Evolutionary conservation across 35 echinoderm and acorn worm species (phyloP).

Genomic region (Strongylocentrotus purpuratus): DNA sequence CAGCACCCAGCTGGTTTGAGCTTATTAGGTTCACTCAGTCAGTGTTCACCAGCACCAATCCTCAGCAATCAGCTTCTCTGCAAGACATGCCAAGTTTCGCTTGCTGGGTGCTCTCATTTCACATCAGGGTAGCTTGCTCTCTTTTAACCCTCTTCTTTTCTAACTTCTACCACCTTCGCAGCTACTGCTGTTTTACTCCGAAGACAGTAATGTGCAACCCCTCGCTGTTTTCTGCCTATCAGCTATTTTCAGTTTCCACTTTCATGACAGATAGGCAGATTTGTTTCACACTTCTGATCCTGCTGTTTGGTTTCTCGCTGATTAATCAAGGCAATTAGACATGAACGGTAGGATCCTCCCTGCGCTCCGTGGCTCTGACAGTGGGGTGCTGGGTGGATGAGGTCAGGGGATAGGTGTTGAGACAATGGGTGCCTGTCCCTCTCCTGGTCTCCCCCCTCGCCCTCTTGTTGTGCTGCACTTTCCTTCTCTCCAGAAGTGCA

Average conservation of each 20-base stretch:
- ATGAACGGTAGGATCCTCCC: constrained; percentile 36
- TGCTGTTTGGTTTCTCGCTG: constrained; percentile 53
- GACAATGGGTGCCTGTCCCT: constrained; percentile 59
- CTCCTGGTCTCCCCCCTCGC: background rate
- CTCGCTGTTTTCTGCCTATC: constrained; percentile 18
- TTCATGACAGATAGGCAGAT: constrained; percentile 8
- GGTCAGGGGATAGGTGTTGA: constrained; percentile 51
- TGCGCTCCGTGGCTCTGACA: background rate
- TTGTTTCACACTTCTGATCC: constrained; percentile 27
- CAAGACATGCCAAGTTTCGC: constrained; percentile 21
- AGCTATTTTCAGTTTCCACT: constrained; percentile 27
- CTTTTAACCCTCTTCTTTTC: background rate
- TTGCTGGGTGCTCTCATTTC: constrained; percentile 21
- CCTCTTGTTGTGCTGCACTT: constrained; percentile 48
- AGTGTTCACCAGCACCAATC: background rate
- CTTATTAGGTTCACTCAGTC: constrained; percentile 16
- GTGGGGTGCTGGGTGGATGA: constrained; percentile 18
- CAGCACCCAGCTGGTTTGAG: constrained; percentile 34
- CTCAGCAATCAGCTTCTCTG: constrained; percentile 14
- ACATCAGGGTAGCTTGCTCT: background rate
- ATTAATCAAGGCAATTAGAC: constrained; percentile 64
- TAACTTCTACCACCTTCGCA: background rate
- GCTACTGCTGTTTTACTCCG: background rate
- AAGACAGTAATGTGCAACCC: constrained; percentile 21
- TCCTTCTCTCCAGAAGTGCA: constrained; percentile 52